These are phyloP conservation scores for Cryptoblepharus egeriae DNA, from an alignment of 2,797 vertebrate species.

Conservation along the genomic window DNA sequence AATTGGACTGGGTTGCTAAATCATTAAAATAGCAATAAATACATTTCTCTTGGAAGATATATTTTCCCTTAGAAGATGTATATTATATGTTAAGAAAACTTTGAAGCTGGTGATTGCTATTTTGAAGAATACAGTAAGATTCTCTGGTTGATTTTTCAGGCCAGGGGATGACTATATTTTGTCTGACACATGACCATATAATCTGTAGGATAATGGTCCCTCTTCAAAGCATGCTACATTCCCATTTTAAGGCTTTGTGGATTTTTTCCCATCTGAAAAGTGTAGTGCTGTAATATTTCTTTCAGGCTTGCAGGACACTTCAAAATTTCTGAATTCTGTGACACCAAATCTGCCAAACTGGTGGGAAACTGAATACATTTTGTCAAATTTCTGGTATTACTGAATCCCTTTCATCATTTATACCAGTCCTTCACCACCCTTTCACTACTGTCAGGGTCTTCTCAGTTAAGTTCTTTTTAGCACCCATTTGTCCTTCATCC, in stretches of 20 bases:
- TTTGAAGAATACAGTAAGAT: conserved; percentile 11
- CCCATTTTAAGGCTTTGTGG: conserved; percentile 10
- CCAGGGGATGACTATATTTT: conserved; percentile 22
- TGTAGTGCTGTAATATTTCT: conserved; percentile 20
- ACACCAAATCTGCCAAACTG: not conserved
- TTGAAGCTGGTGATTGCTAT: not conserved
- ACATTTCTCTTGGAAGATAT: not conserved
- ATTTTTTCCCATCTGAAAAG: conserved; percentile 12
- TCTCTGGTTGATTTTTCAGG: conserved; percentile 17
- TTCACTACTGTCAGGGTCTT: not conserved
- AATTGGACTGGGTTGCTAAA: conserved; percentile 37
- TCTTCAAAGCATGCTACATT: conserved; percentile 14
- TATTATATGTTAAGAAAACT: not conserved
- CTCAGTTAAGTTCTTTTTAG: not conserved
- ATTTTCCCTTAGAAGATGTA: too few species aligned
- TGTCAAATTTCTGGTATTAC: not conserved
- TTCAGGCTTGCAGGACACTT: not conserved
- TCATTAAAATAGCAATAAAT: not conserved
- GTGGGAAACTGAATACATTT: conserved; percentile 9
- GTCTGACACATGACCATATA: conserved; percentile 19
- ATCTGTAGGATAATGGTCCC: conserved; percentile 12
- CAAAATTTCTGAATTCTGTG: conserved; percentile 1
- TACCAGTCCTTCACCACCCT: not conserved
- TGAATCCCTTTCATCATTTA: not conserved
- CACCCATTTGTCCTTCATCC: not conserved